Conservation (phyloP, 2,797 vertebrate species). For the Gymnoscopelus braueri region DNA sequence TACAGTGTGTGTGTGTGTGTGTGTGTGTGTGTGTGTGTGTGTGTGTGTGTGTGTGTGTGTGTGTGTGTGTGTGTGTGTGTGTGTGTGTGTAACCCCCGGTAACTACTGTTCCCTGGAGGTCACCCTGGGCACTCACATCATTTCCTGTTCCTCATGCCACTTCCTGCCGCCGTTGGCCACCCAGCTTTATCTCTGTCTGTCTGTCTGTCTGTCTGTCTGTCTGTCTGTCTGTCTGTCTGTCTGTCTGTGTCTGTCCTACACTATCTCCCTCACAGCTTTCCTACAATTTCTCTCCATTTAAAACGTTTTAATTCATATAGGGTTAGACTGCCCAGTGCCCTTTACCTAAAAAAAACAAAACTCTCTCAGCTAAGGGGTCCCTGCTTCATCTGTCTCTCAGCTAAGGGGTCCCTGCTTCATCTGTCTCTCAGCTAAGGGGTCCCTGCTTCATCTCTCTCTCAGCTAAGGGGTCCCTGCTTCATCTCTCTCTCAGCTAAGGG, state of each 20-base stretch:
- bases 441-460: too few species aligned
- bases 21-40: not conserved
- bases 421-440: too few species aligned
- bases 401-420: too few species aligned
- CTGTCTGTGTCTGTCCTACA: not conserved
- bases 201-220: slow-evolving; percentile 4
- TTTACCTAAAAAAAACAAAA: too few species aligned
- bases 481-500: too few species aligned
- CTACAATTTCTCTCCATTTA: too few species aligned
- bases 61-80: not conserved
- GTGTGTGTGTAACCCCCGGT: not conserved
- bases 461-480: too few species aligned
- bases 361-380: too few species aligned
- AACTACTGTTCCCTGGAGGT: not conserved
- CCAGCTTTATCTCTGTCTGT: not conserved
- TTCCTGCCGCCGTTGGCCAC: not conserved
- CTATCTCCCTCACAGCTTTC: too few species aligned
- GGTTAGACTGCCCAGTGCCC: too few species aligned
- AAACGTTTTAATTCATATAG: too few species aligned
- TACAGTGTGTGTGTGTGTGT: not conserved
- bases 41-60: not conserved
- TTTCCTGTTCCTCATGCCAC: not conserved
- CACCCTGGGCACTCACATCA: not conserved
- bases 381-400: too few species aligned
- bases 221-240: not conserved